phyloP scores from a whole-genome alignment of 2,888 invertebrate genomes.

The Nudaria mundana region DNA sequence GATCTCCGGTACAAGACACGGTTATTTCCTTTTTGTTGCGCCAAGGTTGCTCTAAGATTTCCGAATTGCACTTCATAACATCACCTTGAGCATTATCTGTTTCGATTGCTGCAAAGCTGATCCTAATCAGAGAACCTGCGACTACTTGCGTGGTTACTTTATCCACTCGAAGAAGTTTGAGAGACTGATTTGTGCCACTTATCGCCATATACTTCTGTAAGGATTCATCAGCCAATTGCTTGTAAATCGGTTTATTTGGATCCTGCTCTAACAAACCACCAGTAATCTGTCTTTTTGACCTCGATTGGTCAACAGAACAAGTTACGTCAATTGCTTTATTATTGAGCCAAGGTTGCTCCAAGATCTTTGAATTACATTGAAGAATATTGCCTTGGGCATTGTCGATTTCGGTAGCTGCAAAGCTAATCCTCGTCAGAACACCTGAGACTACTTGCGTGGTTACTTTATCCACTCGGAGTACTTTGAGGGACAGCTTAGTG shows the following conservation, averaged over 20 bases:
- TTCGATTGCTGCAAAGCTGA: constrained; percentile 24
- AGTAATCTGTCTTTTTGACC: constrained; percentile 10
- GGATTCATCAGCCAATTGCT: constrained; percentile 26
- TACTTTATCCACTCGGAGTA: constrained; percentile 24
- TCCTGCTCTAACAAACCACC: constrained; percentile 17
- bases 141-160: constrained; percentile 31
- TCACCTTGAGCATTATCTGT: neutral
- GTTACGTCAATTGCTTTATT: constrained; percentile 8
- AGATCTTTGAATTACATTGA: constrained; percentile 36
- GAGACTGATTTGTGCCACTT: constrained; percentile 5
- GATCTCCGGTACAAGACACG: neutral
- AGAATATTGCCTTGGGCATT: neutral
- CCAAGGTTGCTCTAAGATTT: constrained; percentile 37
- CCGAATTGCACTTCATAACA: constrained; percentile 32
- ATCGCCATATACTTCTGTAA: constrained; percentile 29
- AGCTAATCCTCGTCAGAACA: constrained; percentile 21
- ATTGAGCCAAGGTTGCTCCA: constrained; percentile 33
- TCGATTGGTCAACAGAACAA: constrained; percentile 9
- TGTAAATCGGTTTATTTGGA: constrained; percentile 21
- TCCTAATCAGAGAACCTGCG: constrained; percentile 19
- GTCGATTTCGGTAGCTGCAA: constrained; percentile 13
- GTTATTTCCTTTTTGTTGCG: constrained; percentile 14
- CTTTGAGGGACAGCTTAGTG: constrained; percentile 7
- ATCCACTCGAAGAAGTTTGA: constrained; percentile 17
- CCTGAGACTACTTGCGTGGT: constrained; percentile 29